Evolutionary conservation across 2,797 vertebrate genomes (phyloP).

Genomic region (Sorex maritimensis): DNA sequence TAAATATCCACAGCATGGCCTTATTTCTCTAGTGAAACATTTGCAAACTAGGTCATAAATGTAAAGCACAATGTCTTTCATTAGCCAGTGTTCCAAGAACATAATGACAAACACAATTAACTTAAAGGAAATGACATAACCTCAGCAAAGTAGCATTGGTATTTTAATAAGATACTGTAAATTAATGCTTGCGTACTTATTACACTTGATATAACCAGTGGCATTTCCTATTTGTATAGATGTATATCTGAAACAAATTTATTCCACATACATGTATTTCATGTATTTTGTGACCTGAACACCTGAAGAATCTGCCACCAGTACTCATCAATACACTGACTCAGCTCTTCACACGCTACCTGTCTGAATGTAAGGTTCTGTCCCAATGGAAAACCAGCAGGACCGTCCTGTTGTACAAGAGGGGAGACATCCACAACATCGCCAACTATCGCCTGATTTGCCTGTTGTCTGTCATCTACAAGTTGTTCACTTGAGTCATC

Average conservation of each 20-base stretch:
- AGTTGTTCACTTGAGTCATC: too few species aligned
- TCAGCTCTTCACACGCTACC: too few species aligned
- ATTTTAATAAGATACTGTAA: constrained; percentile 59
- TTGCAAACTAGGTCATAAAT: constrained; percentile 35
- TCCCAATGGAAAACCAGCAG: too few species aligned
- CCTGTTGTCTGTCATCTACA: too few species aligned
- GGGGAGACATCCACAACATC: too few species aligned
- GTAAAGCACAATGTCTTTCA: not conserved
- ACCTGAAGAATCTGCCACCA: too few species aligned
- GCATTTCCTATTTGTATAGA: not conserved
- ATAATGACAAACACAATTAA: not conserved
- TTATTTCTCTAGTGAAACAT: constrained; percentile 57
- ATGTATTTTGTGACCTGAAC: not conserved
- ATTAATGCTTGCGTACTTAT: not conserved
- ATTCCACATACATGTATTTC: not conserved
- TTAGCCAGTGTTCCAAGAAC: not conserved
- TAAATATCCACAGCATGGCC: not conserved
- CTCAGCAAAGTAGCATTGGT: not conserved
- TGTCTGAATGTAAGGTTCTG: too few species aligned
- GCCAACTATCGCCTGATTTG: too few species aligned
- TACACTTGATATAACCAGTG: not conserved
- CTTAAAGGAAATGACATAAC: not conserved
- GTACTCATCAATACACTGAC: too few species aligned
- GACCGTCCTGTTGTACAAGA: too few species aligned
- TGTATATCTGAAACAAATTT: not conserved